Percentiles rank a stretch among this genome's conserved stretches.
phyloP scores from a whole-genome alignment of 2,888 invertebrate species.

The Hypercompe scribonia region DNA sequence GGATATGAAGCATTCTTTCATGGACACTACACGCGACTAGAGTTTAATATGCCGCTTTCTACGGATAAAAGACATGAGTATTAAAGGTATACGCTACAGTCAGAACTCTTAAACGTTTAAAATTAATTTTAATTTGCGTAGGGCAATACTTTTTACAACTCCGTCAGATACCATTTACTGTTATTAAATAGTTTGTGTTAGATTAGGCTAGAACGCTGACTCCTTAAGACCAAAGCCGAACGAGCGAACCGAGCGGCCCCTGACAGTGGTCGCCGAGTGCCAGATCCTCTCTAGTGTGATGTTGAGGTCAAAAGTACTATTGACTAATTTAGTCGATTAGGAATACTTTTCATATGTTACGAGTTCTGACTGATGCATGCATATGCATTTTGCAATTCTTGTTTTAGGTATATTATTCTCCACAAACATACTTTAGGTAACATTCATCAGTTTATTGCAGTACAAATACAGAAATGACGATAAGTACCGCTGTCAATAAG shows the following conservation, averaged over 20 bases:
- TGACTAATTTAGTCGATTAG: background rate
- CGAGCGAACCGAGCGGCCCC: background rate
- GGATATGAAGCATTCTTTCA: no score
- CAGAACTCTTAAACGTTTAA: no score
- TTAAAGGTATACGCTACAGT: no score
- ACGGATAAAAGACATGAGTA: no score
- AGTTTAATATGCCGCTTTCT: no score
- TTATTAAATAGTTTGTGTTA: no score
- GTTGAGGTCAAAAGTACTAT: background rate
- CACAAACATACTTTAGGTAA: background rate
- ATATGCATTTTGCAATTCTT: background rate
- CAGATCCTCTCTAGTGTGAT: background rate
- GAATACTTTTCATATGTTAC: no score
- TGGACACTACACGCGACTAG: no score
- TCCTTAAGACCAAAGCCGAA: no score
- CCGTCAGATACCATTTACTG: background rate
- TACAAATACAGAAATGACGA: background rate
- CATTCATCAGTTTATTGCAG: background rate
- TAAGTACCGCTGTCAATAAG: conserved; percentile 5
- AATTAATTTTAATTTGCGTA: no score
- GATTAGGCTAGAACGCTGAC: no score
- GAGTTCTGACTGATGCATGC: background rate
- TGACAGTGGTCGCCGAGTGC: background rate
- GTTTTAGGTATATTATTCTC: background rate
- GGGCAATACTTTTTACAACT: no score